These are phyloP conservation scores for Pomatostomus ruficeps DNA, from an alignment of 2,113 vertebrate genomes.

Conservation along the genomic window DNA sequence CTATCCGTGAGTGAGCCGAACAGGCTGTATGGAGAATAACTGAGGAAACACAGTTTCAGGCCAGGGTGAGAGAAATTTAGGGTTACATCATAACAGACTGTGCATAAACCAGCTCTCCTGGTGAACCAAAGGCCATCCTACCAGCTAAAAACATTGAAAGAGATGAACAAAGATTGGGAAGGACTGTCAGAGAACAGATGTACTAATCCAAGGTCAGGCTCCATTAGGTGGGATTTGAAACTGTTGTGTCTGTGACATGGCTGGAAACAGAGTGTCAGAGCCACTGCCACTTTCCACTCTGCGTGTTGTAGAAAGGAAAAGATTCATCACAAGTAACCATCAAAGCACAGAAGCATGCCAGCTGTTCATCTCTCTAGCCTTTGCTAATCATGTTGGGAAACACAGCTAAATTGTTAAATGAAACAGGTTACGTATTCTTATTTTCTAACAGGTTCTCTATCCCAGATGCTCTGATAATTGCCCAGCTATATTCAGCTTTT, in stretches of 20 bases:
- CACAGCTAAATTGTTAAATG: neutral
- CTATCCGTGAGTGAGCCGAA: neutral
- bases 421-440: neutral
- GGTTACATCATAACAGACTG: neutral
- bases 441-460: neutral
- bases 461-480: neutral
- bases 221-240: neutral
- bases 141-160: neutral
- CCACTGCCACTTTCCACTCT: neutral
- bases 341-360: neutral
- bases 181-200: neutral
- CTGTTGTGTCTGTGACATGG: neutral
- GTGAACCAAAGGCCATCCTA: neutral
- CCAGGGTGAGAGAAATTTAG: neutral
- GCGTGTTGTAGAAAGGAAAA: neutral
- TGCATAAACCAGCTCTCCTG: neutral
- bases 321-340: neutral
- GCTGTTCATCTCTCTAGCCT: neutral
- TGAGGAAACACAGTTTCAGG: neutral
- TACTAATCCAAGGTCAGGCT: neutral
- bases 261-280: neutral
- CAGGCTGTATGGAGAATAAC: neutral
- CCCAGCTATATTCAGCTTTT: neutral
- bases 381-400: neutral
- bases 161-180: neutral